Base-by-base conservation (phyloP, 2,797 vertebrate genomes). In the Pachyuromys duprasi region DNA sequence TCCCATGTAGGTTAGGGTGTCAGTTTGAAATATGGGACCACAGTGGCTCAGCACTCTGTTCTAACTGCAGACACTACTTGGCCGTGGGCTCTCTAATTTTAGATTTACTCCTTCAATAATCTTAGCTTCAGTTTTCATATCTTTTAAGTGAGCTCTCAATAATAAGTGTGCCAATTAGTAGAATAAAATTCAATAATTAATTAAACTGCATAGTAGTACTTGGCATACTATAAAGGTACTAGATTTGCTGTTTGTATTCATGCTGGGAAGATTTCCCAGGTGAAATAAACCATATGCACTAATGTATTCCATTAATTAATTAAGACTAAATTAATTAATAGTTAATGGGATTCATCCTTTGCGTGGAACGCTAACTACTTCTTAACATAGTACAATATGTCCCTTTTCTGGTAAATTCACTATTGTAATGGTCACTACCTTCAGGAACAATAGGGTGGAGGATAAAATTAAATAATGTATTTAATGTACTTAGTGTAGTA, bases 291-390 rank as follows among this genome's bases (percentile, higher is more conserved):
- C 76, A 63, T 94, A 84, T 90, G 88, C 60, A 92, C 60, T 86
- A 74, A 80, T 78, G 14, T 86, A 80, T 79, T 86, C 60, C 33
- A 80, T 96, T 96, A 93, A 95, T 84, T 96, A 88, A 95, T 95
- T 92, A 91, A 87, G 67, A 70, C 62, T 87, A 81, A 95, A 90
- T 91, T 95, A 95, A 95, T 92, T 93, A 86, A 97, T 93, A 82
- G 28, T 89, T 95, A 92, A 93, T 89, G 45, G 63, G 49, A 81
- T 69, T 89, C 90, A 93, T 74, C 39, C 12, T 94, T 53, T 93
- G 7, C 65, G 26, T 90, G 33, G 75, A 86, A 96, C n/a, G 60
- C 49, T 91, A 94, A 96, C 86, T 91, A 76, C 69, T 79, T 83
- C 57, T 88, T 95, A 83, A 83, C 18, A 20, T 81, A 92, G 70